Percentiles rank a stretch among this genome's conserved stretches.
These are phyloP conservation scores for Hypolimnas misippus DNA, from an alignment of 2,888 invertebrate species.

Conservation along the genomic window DNA sequence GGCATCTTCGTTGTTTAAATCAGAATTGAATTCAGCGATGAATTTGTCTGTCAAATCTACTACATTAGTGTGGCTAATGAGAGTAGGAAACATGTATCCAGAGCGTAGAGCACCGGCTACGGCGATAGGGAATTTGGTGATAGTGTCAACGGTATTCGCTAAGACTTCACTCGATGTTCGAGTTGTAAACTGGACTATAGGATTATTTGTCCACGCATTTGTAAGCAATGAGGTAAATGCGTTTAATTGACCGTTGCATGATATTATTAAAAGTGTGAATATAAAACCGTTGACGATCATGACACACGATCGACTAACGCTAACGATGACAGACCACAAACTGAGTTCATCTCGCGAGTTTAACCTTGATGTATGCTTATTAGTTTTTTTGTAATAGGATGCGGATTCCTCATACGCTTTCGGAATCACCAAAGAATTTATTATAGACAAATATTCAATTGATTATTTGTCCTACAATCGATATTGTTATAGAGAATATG, in stretches of 20 bases:
- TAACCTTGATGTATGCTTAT: conserved; percentile 16
- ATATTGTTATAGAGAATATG: too few relatives aligned
- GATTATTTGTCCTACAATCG: too few relatives aligned
- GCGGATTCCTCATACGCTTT: conserved; percentile 9
- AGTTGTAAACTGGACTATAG: conserved; percentile 17
- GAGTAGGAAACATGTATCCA: conserved; percentile 41
- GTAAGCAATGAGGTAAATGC: background rate
- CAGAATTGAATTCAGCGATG: conserved; percentile 46
- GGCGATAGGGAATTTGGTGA: conserved; percentile 45
- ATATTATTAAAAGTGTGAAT: conserved; percentile 10
- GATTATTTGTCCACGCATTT: conserved; percentile 20
- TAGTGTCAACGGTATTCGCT: conserved; percentile 41
- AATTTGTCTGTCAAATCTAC: conserved; percentile 49
- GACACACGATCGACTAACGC: conserved; percentile 11
- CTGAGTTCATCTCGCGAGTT: conserved; percentile 17
- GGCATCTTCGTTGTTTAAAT: conserved; percentile 59
- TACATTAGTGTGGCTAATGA: conserved; percentile 48
- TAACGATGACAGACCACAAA: conserved; percentile 5
- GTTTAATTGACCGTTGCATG: conserved; percentile 15
- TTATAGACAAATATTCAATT: background rate
- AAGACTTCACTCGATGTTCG: conserved; percentile 42
- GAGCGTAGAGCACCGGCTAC: conserved; percentile 48
- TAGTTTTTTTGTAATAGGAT: conserved; percentile 15
- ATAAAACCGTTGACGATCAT: conserved; percentile 17
- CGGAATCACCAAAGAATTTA: conserved; percentile 7